A percentile compares a stretch with the other conserved stretches of the same genome.
phyloP scores from a whole-genome alignment of 2,888 invertebrate genomes.

The Sthenelais limicola region DNA sequence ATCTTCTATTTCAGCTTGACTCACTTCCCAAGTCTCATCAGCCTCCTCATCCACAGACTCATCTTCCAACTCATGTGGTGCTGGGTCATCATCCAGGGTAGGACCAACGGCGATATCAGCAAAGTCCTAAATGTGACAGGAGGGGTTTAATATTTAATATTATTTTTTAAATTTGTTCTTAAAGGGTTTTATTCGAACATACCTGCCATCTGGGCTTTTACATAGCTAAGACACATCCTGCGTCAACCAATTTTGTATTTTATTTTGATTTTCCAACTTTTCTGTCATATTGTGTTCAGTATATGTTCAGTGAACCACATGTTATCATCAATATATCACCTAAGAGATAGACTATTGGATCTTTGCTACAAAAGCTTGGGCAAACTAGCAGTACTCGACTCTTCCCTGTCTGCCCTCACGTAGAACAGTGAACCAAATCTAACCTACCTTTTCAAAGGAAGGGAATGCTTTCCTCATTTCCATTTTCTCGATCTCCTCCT shows the following conservation, averaged over 20 bases:
- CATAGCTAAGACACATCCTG: no score
- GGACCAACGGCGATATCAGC: constrained; percentile 63
- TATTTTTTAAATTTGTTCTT: no score
- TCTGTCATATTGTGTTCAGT: no score
- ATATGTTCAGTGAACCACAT: no score
- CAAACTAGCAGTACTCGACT: no score
- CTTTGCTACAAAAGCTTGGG: no score
- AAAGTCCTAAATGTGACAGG: constrained; percentile 59
- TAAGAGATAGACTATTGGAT: no score
- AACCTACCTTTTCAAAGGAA: constrained; percentile 67
- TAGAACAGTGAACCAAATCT: not conserved
- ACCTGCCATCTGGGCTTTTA: no score
- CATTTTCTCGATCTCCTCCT: constrained; percentile 68
- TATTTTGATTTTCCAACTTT: no score
- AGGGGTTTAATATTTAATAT: no score
- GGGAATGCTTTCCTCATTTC: constrained; percentile 71
- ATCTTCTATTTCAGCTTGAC: constrained; percentile 23
- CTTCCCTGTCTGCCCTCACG: not conserved
- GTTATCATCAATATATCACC: no score
- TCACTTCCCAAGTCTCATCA: not conserved
- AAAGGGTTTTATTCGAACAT: no score
- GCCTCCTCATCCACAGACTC: constrained; percentile 7
- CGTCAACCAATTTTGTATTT: not conserved
- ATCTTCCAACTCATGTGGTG: constrained; percentile 16
- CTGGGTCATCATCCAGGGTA: constrained; percentile 57